Evolutionary conservation across 2,888 invertebrate species (phyloP).

Genomic region (Conchocele bisecta): DNA sequence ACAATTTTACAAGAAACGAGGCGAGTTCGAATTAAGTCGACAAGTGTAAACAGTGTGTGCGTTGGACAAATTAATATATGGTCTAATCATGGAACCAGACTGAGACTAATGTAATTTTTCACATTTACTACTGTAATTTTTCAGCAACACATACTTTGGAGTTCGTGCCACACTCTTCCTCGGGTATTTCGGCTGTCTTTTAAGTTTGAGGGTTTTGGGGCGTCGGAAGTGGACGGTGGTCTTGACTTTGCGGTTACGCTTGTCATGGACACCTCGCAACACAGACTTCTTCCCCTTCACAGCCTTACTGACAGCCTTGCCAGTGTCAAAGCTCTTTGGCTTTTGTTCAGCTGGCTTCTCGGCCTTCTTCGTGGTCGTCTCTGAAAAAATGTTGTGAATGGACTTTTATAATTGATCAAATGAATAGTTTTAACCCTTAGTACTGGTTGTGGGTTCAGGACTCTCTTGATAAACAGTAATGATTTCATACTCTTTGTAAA

Average conservation of each 20-base stretch:
- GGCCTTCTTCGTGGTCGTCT: constrained; percentile 45
- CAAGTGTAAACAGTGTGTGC: no score
- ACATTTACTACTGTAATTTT: no score
- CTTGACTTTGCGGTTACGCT: constrained; percentile 93
- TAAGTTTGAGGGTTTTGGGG: constrained; percentile 95
- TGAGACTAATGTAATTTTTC: no score
- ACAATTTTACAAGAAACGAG: no score
- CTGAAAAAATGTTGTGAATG: constrained; percentile 24
- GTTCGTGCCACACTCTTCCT: constrained; percentile 94
- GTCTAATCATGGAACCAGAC: no score
- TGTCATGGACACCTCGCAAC: constrained; percentile 95
- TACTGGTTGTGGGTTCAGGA: no score
- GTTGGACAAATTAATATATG: no score
- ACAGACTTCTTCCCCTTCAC: constrained; percentile 91
- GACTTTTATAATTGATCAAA: no score
- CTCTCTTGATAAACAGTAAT: no score
- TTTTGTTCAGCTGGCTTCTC: constrained; percentile 70
- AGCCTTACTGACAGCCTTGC: constrained; percentile 84
- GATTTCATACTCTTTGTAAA: no score
- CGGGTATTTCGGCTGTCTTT: constrained; percentile 96
- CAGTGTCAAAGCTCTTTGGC: constrained; percentile 48
- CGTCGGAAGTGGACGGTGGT: constrained; percentile 97
- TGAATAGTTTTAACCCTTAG: no score
- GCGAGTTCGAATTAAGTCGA: no score
- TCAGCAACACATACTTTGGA: constrained; percentile 63